phyloP scores from a whole-genome alignment of 1,140 invertebrate genomes.

The Pemphigus obesinymphae region DNA sequence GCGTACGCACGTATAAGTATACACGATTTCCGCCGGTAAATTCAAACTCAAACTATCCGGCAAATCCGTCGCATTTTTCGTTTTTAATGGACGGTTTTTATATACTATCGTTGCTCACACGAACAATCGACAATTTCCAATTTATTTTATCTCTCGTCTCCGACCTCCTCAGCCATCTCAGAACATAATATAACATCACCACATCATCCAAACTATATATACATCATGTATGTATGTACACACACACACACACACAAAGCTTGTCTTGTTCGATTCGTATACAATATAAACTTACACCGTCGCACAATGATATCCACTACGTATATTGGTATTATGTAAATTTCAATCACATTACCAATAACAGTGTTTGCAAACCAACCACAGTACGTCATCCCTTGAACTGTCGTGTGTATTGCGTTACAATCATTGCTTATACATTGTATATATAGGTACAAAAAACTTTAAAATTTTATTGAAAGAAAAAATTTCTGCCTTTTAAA shows the following conservation, averaged over 20 bases:
- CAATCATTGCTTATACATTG: no score
- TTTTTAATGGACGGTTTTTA: no score
- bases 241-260: background rate
- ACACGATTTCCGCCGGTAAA: background rate
- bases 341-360: background rate
- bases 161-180: background rate
- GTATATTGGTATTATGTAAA: background rate
- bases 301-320: background rate
- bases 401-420: no score
- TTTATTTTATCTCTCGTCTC: background rate
- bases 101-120: background rate
- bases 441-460: no score
- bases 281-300: background rate
- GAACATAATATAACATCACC: no score
- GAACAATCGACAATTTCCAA: background rate
- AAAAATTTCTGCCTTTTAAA: no score
- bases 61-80: background rate
- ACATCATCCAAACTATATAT: no score
- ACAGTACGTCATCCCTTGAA: background rate
- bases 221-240: background rate
- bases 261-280: background rate
- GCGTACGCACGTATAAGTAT: background rate
- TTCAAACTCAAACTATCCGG: background rate
- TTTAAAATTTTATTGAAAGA: no score
- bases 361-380: background rate